These are phyloP conservation scores for Megaustenia siamemsis DNA, from an alignment of 2,888 invertebrate genomes.

Conservation along the genomic window DNA sequence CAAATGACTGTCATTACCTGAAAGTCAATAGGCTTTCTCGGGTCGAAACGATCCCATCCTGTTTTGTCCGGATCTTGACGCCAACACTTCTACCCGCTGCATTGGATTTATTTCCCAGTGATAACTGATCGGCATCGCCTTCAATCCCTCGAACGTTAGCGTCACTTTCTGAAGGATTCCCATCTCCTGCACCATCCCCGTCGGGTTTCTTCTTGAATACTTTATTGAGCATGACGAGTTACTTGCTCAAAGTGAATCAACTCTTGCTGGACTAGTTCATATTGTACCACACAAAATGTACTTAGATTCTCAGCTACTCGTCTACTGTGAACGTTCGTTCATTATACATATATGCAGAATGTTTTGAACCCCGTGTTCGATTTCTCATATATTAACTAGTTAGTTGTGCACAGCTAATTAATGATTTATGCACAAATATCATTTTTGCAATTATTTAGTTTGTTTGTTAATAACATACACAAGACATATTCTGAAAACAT, in stretches of 20 bases:
- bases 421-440: too few relatives aligned
- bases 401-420: too few relatives aligned
- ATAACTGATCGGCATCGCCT: background rate
- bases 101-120: background rate
- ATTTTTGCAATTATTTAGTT: too few relatives aligned
- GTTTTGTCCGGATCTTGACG: slow-evolving; percentile 32
- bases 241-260: background rate
- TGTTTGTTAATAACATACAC: too few relatives aligned
- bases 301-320: background rate
- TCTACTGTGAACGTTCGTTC: background rate
- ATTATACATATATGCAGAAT: too few relatives aligned
- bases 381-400: too few relatives aligned
- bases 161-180: background rate
- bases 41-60: slow-evolving; percentile 55
- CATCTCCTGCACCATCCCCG: background rate
- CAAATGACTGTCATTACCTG: slow-evolving; percentile 59
- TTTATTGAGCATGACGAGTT: background rate
- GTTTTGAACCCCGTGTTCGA: too few relatives aligned
- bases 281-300: background rate
- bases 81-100: slow-evolving; percentile 19
- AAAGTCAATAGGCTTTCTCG: slow-evolving; percentile 54
- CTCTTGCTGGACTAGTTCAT: background rate
- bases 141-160: background rate
- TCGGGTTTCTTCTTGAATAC: slow-evolving; percentile 32
- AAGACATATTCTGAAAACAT: too few relatives aligned